These are phyloP conservation scores for Meandrina meandrites DNA, from an alignment of 92 coral and sea anemone genomes.

Conservation along the genomic window DNA sequence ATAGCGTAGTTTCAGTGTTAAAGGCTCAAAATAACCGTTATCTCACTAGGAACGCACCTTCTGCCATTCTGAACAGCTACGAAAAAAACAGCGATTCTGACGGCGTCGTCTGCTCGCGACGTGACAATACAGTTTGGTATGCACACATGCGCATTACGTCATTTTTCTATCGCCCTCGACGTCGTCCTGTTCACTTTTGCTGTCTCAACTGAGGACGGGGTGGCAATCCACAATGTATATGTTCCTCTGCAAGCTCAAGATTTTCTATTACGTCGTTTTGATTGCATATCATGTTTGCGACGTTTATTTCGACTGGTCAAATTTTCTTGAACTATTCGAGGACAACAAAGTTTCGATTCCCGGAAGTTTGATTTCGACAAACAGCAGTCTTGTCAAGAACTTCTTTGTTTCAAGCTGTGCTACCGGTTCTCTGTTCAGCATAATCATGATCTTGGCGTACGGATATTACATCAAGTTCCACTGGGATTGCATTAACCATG, in stretches of 20 bases:
- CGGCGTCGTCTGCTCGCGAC: constrained; percentile 46
- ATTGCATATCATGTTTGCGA: not conserved
- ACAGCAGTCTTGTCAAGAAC: not conserved
- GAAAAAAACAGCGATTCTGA: constrained; percentile 24
- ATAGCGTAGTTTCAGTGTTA: constrained; percentile 27
- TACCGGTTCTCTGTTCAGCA: not conserved
- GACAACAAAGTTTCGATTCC: not conserved
- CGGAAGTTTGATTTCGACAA: constrained; percentile 2
- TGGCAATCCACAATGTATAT: not conserved
- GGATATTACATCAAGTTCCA: constrained; percentile 6
- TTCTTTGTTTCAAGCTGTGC: not conserved
- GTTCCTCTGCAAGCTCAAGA: not conserved
- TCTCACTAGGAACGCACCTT: not conserved
- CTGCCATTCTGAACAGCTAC: constrained; percentile 2
- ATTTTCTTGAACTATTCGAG: not conserved
- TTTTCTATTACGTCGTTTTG: constrained; percentile 14
- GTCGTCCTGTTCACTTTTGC: no score
- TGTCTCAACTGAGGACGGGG: no score
- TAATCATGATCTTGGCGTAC: not conserved
- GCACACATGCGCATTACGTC: constrained; percentile 33
- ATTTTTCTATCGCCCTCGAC: constrained; percentile 14
- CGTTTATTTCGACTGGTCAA: not conserved
- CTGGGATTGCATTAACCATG: constrained; percentile 6
- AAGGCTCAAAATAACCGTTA: constrained; percentile 23
- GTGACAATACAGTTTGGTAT: constrained; percentile 44